Evolutionary conservation across 2,113 vertebrate genomes (phyloP), one percentile per base, ranked within the genome.

Genomic region (Himantopus leucocephalus): DNA sequence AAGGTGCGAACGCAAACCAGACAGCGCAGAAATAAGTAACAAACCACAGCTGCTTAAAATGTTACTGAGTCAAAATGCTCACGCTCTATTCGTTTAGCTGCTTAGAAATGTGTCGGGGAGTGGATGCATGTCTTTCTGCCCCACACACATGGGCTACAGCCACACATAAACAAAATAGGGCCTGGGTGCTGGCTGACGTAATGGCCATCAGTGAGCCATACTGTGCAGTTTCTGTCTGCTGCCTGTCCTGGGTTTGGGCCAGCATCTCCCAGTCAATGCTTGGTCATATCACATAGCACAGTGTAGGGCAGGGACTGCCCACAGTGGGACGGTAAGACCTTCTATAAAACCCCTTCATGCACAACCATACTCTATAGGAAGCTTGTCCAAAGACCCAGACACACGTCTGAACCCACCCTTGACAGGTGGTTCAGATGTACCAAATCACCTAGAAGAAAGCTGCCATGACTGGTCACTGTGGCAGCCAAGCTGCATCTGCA

Each of bases 1-100:
- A 82, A 81, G 85, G 92, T 86, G 92, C 1, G 45, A 95, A 95
- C 32, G 32, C 89, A 95, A 94, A 94, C 76, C 89, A 92, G 92
- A 92, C 89, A 73, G 71, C 0, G 5, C 48, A 85, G 71, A n/a
- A 59, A 22, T 9, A 67, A 47, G 41, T 63, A 73, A 64, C 55
- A 74, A 82, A 21, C 50, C 77, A 29, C 94, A 89, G 89, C 58
- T 91, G 85, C 75, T 53, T 34, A 35, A 56, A 88, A 81, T 35
- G 63, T 73, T 67, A 34, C 58, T 5, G 64, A 55, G 43, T 52
- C 43, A 23, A 27, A 73, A 52, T 3, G 16, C 58, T 77, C 70
- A 8, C 2, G 4, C 29, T 73, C 64, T 6, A 1, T 19, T n/a
- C 32, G 0, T n/a, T 55, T 20, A 15, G 58, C 39, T 68, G 21